A percentile compares a stretch with the other conserved stretches of the same genome.
Evolutionary conservation across 2,888 invertebrate genomes (phyloP).

Genomic region (Sisyra terminalis): DNA sequence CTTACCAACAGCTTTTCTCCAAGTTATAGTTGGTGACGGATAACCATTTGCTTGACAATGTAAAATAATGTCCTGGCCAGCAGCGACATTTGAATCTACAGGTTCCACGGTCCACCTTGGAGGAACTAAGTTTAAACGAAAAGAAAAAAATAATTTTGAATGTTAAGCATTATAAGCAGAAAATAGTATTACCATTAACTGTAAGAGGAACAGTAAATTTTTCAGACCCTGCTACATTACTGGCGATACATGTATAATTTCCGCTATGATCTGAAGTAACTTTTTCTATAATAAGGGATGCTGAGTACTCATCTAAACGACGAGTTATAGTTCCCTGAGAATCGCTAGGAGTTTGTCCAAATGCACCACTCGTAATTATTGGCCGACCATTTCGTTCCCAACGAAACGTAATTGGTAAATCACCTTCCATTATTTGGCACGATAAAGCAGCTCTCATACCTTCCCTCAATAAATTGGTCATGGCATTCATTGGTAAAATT

Average conservation of each 20-base stretch:
- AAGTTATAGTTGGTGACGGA: slow-evolving; percentile 72
- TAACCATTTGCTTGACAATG: slow-evolving; percentile 87
- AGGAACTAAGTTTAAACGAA: slow-evolving; percentile 42
- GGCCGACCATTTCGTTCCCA: slow-evolving; percentile 82
- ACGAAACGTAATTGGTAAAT: slow-evolving; percentile 77
- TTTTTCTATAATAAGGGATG: slow-evolving; percentile 70
- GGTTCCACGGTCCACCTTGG: slow-evolving; percentile 82
- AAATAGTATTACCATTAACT: slow-evolving; percentile 48
- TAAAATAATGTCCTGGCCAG: slow-evolving; percentile 66
- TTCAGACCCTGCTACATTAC: slow-evolving; percentile 69
- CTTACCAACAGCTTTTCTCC: slow-evolving; percentile 77
- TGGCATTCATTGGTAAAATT: slow-evolving; percentile 67
- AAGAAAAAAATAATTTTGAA: background rate
- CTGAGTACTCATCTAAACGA: slow-evolving; percentile 69
- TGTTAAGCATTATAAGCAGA: background rate
- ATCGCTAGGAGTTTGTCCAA: slow-evolving; percentile 19
- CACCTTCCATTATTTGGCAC: slow-evolving; percentile 82
- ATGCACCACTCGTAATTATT: slow-evolving; percentile 22
- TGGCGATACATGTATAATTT: slow-evolving; percentile 84
- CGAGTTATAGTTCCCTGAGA: slow-evolving; percentile 34
- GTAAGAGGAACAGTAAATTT: slow-evolving; percentile 62
- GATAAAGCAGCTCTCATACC: slow-evolving; percentile 81
- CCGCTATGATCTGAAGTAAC: slow-evolving; percentile 74
- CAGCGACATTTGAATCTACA: slow-evolving; percentile 62
- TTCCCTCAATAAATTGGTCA: slow-evolving; percentile 64